Conservation (phyloP, 2,797 vertebrate genomes). For the Acanthornis magna region DNA sequence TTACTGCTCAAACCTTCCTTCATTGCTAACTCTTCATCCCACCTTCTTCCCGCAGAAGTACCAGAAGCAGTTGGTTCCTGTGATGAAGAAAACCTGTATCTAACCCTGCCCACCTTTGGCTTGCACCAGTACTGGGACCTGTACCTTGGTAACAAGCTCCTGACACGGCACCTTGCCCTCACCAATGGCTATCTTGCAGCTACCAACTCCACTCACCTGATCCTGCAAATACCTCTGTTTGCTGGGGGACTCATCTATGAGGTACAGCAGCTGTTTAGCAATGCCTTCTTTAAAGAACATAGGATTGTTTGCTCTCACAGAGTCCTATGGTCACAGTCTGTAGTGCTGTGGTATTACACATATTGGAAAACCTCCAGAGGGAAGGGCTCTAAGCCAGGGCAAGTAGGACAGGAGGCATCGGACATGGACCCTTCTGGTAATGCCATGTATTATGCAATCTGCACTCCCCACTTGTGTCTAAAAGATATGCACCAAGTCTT, state of each 20-base stretch:
- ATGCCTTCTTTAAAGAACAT: background rate
- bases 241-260: conserved; percentile 71
- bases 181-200: conserved; percentile 70
- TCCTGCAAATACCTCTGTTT: conserved; percentile 73
- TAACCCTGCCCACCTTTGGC: conserved; percentile 14
- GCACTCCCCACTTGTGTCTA: background rate
- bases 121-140: conserved; percentile 74
- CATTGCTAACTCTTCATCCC: background rate
- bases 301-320: background rate
- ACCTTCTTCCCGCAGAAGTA: conserved; percentile 8
- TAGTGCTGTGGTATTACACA: background rate
- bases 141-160: conserved; percentile 57
- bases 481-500: background rate
- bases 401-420: background rate
- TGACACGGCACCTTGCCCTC: conserved; percentile 64
- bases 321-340: background rate
- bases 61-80: conserved; percentile 58
- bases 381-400: background rate
- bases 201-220: conserved; percentile 71
- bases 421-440: background rate
- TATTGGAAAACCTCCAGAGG: background rate
- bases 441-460: background rate
- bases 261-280: conserved; percentile 43
- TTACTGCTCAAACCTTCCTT: background rate
- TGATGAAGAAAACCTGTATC: conserved; percentile 44